Conservation (phyloP, 2,113 vertebrate genomes). For the Rhabdornis inornatus region DNA sequence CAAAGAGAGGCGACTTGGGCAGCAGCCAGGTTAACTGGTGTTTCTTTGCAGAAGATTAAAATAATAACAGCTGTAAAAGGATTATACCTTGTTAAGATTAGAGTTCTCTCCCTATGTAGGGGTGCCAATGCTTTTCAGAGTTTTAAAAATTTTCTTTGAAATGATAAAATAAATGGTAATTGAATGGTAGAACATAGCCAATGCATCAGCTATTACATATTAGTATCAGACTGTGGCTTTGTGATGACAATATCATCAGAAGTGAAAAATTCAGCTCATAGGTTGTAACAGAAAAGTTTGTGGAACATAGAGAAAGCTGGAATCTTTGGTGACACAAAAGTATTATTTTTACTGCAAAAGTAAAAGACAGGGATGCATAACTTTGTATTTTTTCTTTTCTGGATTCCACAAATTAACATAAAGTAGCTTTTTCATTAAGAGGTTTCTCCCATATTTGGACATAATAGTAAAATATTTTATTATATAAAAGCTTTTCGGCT, state of each 20-base stretch:
- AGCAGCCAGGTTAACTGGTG: not conserved
- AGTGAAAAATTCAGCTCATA: not conserved
- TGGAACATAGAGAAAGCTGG: not conserved
- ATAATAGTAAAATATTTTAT: not conserved
- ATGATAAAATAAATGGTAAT: not conserved
- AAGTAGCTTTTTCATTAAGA: not conserved
- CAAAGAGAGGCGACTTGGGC: not conserved
- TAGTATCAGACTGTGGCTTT: not conserved
- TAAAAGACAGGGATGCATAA: not conserved
- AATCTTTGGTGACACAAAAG: not conserved
- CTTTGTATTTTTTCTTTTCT: not conserved
- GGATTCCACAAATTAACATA: not conserved
- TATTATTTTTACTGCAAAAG: not conserved
- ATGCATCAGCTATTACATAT: not conserved
- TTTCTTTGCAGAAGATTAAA: not conserved
- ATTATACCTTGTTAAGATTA: not conserved
- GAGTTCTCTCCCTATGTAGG: not conserved
- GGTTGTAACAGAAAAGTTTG: not conserved
- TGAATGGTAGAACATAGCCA: not conserved
- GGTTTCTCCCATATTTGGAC: not conserved
- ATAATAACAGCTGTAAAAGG: not conserved
- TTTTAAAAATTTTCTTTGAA: not conserved
- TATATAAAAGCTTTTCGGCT: not conserved
- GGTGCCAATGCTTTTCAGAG: not conserved
- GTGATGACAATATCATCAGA: not conserved